Evolutionary conservation across 1,140 invertebrate genomes (phyloP).

Genomic region (Drosophila pectinifera): DNA sequence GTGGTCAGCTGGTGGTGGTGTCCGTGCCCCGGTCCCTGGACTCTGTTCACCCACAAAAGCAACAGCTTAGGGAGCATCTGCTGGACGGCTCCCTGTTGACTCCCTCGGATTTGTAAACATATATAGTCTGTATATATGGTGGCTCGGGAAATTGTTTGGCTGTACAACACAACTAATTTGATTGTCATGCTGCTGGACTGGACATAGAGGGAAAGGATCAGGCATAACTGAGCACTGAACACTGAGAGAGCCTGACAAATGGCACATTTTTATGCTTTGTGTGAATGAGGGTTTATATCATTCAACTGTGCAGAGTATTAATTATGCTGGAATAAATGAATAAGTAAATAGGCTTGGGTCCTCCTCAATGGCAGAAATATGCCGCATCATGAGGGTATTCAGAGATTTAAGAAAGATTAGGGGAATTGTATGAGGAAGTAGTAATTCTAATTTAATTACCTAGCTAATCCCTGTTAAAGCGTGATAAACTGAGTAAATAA

Average conservation of each 20-base stretch:
- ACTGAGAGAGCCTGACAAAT: conserved; percentile 40
- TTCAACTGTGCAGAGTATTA: not conserved
- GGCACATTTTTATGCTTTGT: conserved; percentile 36
- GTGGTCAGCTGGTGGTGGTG: conserved; percentile 22
- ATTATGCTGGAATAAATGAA: not conserved
- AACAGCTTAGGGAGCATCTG: conserved; percentile 42
- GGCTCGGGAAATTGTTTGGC: conserved; percentile 13
- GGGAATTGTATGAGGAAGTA: not conserved
- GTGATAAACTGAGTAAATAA: not conserved
- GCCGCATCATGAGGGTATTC: not conserved
- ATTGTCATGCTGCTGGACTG: conserved; percentile 41
- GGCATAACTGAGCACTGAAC: conserved; percentile 21
- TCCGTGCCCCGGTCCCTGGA: not conserved
- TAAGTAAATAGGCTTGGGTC: not conserved
- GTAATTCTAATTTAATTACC: not conserved
- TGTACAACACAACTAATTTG: conserved; percentile 52
- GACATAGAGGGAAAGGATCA: conserved; percentile 23
- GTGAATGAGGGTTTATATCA: conserved; percentile 5
- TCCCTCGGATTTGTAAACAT: conserved; percentile 38
- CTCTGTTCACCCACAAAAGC: conserved; percentile 26
- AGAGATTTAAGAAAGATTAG: not conserved
- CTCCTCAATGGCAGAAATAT: not conserved
- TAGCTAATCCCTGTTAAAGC: not conserved
- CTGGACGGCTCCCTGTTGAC: conserved; percentile 13
- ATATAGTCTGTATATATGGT: conserved; percentile 1